phyloP scores from a whole-genome alignment of 2,113 vertebrate species.

The Sander lucioperca region DNA sequence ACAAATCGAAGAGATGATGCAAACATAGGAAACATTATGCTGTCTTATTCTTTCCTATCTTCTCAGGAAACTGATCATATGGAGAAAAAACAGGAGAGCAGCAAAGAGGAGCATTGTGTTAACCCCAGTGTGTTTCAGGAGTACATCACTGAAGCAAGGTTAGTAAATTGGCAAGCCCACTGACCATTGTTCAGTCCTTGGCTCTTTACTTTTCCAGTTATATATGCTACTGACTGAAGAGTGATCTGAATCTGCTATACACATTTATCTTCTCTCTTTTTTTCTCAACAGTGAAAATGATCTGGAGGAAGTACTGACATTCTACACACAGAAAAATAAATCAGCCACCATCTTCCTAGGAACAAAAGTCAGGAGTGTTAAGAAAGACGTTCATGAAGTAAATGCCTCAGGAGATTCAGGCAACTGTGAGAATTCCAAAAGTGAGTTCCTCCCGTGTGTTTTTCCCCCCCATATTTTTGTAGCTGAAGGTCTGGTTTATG shows the following conservation, averaged over 20 bases:
- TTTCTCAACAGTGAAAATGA: conserved; percentile 89
- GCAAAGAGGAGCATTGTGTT: conserved; percentile 85
- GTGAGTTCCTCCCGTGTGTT: conserved; percentile 81
- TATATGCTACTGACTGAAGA: conserved; percentile 33
- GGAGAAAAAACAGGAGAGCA: conserved; percentile 84
- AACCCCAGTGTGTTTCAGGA: conserved; percentile 89
- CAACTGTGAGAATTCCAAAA: conserved; percentile 73
- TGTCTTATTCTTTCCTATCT: conserved; percentile 33
- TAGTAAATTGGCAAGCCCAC: conserved; percentile 49
- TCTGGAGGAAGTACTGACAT: conserved; percentile 95
- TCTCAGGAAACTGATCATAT: conserved; percentile 93
- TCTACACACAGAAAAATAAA: conserved; percentile 95
- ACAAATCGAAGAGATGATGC: not conserved
- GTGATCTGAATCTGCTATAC: conserved; percentile 41
- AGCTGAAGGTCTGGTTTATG: conserved; percentile 49
- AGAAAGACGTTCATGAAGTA: conserved; percentile 64
- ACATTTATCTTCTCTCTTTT: conserved; percentile 56
- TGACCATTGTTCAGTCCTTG: conserved; percentile 28
- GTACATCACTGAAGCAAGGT: conserved; percentile 93
- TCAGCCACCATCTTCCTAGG: conserved; percentile 93
- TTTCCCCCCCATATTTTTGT: conserved; percentile 2
- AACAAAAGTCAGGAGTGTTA: conserved; percentile 80
- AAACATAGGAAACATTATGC: conserved; percentile 19
- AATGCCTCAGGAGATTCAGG: conserved; percentile 63
- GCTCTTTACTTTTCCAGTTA: conserved; percentile 13